phyloP scores from a whole-genome alignment of 2,113 vertebrate genomes.

The Rostratula benghalensis region DNA sequence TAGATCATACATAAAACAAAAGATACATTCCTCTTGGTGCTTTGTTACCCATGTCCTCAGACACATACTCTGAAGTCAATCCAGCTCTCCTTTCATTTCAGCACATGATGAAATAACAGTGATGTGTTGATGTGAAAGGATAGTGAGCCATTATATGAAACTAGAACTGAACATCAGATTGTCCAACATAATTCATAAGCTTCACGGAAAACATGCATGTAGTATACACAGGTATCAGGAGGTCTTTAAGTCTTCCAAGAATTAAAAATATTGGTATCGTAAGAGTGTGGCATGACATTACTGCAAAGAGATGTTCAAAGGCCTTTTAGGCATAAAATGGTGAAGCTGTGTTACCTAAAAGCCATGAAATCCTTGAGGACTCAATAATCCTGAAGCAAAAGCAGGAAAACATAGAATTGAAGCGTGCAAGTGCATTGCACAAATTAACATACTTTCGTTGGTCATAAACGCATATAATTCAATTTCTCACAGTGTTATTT shows the following conservation, averaged over 20 bases:
- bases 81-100: neutral
- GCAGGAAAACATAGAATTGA: neutral
- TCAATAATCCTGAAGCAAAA: neutral
- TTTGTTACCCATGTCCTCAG: neutral
- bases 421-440: neutral
- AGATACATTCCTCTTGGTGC: neutral
- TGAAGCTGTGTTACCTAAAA: neutral
- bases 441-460: neutral
- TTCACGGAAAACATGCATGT: neutral
- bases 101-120: no score
- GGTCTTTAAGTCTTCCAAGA: neutral
- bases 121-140: neutral
- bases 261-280: neutral
- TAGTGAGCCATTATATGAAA: neutral
- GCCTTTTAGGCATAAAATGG: neutral
- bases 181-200: neutral
- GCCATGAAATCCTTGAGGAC: neutral
- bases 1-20: neutral
- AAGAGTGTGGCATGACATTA: neutral
- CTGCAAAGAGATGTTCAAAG: neutral
- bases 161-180: neutral
- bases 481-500: neutral
- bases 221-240: neutral
- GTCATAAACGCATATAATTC: neutral
- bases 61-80: rapidly evolving